Percentiles rank a stretch among this genome's conserved stretches.
Conservation (phyloP, 2,113 vertebrate species). For the Coturnix japonica region DNA sequence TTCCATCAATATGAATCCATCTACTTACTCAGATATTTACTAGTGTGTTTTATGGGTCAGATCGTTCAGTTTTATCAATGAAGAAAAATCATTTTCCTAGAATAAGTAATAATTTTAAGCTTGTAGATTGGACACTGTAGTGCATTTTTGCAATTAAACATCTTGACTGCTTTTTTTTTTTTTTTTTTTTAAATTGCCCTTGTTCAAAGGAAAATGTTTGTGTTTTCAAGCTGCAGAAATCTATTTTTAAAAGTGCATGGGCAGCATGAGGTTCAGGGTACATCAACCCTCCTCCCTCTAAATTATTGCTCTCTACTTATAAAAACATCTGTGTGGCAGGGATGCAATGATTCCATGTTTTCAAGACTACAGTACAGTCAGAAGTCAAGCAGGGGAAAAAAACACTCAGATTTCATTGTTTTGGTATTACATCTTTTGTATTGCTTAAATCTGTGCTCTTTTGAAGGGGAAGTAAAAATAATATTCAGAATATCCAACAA, state of each 20-base stretch:
- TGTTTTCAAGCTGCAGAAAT: background rate
- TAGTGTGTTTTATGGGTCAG: background rate
- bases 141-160: background rate
- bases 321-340: background rate
- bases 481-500: background rate
- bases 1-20: background rate
- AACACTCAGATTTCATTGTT: rapidly evolving
- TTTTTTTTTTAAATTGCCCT: background rate
- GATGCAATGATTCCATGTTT: background rate
- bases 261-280: background rate
- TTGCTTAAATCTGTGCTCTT: background rate
- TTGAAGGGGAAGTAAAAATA: too few species aligned
- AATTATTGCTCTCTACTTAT: background rate
- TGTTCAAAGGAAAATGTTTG: background rate
- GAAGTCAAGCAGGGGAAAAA: background rate
- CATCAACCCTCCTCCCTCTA: rapidly evolving
- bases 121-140: background rate
- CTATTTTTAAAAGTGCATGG: background rate
- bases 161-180: background rate
- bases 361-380: background rate
- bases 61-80: background rate
- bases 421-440: background rate
- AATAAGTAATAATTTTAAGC: background rate
- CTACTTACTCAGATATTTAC: background rate
- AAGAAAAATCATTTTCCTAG: background rate